phyloP scores from a whole-genome alignment of 2,113 vertebrate species.

The Mystacornis crossleyi region DNA sequence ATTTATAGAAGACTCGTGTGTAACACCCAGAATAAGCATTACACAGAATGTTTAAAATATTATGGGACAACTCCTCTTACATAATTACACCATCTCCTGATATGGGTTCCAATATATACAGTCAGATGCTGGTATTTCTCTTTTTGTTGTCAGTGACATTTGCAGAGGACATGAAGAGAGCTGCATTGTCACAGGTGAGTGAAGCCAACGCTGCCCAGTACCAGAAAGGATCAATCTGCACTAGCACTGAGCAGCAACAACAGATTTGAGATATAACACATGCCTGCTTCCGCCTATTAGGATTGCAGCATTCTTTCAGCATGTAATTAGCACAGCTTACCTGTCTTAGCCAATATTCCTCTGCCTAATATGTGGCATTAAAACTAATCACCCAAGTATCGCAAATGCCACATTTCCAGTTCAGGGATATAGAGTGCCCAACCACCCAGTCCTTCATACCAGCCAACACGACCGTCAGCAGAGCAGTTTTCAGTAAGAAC shows the following conservation, averaged over 20 bases:
- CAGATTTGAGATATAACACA: background rate
- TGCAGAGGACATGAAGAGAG: background rate
- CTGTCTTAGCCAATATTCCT: constrained; percentile 2
- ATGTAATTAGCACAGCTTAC: background rate
- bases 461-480: background rate
- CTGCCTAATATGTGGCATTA: background rate
- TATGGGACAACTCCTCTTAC: background rate
- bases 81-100: background rate
- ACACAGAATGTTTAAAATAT: background rate
- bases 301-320: background rate
- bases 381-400: background rate
- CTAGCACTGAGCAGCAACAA: background rate
- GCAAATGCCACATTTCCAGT: background rate
- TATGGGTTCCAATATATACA: background rate
- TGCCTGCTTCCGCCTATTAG: background rate
- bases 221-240: background rate
- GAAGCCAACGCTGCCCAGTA: background rate
- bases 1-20: background rate
- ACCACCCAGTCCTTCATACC: background rate
- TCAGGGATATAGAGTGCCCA: background rate
- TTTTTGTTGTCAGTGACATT: background rate
- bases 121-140: background rate
- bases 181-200: background rate
- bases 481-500: background rate
- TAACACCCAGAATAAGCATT: background rate